Conservation (phyloP, 2,888 invertebrate genomes). For the Protophormia terraenovae region DNA sequence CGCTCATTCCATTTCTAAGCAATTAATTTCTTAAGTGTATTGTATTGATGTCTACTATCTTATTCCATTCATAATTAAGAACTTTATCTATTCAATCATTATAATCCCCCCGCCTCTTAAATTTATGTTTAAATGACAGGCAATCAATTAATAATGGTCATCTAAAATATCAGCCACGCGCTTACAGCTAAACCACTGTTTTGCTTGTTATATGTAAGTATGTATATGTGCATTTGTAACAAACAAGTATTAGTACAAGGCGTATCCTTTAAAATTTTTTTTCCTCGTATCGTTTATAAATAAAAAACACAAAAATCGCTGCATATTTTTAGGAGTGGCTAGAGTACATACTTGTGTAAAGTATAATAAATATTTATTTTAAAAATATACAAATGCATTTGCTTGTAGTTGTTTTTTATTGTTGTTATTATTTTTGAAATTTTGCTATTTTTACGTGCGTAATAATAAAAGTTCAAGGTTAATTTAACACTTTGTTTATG, state of each 20-base stretch:
- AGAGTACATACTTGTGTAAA: not conserved
- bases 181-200: not conserved
- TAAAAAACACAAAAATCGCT: conserved; percentile 2
- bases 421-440: not conserved
- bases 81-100: too few species aligned
- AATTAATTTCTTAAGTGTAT: too few species aligned
- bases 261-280: not conserved
- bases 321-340: conserved; percentile 31
- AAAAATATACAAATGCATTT: not conserved
- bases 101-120: too few species aligned
- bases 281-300: not conserved
- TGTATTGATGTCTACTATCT: too few species aligned
- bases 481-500: conserved; percentile 24
- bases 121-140: too few species aligned
- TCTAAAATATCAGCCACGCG: not conserved
- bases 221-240: too few species aligned
- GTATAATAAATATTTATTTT: not conserved
- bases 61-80: too few species aligned
- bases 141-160: too few species aligned
- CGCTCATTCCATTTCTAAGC: too few species aligned
- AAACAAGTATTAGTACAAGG: not conserved
- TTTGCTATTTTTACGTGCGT: conserved; percentile 38
- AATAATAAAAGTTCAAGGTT: conserved; percentile 62
- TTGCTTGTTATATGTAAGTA: not conserved
- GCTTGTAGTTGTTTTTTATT: not conserved